Conservation (phyloP, 2,113 vertebrate genomes). For the Camelus dromedarius region DNA sequence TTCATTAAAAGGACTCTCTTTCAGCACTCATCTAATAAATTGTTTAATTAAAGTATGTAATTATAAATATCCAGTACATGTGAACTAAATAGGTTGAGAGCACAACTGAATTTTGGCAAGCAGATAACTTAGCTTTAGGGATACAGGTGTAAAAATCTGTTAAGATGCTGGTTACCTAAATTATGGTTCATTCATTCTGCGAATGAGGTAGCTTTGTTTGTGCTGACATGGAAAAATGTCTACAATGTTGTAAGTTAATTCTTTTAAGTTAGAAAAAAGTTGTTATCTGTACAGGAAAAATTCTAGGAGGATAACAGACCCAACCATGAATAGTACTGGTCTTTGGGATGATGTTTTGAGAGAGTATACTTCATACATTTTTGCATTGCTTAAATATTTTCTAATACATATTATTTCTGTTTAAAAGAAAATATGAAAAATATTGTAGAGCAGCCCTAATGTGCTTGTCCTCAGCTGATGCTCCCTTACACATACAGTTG, state of each 20-base stretch:
- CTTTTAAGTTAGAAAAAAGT: neutral
- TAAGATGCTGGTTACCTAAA: neutral
- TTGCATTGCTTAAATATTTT: neutral
- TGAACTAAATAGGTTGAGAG: neutral
- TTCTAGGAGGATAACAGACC: neutral
- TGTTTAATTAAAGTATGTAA: neutral
- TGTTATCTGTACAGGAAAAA: neutral
- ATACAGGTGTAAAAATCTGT: neutral
- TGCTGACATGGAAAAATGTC: neutral
- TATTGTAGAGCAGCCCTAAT: neutral
- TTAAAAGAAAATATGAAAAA: neutral
- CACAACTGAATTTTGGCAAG: neutral
- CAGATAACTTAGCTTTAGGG: neutral
- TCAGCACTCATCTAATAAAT: neutral
- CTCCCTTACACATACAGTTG: neutral
- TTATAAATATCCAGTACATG: neutral
- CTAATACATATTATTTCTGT: neutral
- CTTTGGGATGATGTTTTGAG: neutral
- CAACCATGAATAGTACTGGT: neutral
- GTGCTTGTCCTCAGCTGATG: neutral
- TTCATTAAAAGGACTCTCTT: neutral
- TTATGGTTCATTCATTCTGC: neutral
- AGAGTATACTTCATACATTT: neutral
- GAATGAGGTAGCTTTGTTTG: neutral
- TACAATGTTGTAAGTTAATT: neutral